Percentiles rank a stretch among this genome's conserved stretches.
phyloP scores from a whole-genome alignment of 2,888 invertebrate species.

The Dascillus cervinus region DNA sequence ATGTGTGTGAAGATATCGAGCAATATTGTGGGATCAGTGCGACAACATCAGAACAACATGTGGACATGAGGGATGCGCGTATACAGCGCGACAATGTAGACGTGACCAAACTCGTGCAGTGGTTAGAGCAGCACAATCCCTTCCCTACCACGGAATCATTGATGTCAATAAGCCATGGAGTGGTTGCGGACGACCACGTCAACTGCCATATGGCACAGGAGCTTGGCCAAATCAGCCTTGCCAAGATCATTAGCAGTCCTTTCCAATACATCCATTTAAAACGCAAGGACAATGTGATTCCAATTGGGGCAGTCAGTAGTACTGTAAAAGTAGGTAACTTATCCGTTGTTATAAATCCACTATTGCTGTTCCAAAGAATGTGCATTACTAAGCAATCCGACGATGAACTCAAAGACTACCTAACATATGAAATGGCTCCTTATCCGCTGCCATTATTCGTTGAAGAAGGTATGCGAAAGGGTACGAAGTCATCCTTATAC shows the following conservation, averaged over 20 bases:
- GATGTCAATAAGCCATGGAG: conserved; percentile 4
- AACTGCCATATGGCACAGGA: conserved; percentile 2
- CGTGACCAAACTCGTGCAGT: conserved; percentile 2
- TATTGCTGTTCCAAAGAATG: conserved; percentile 19
- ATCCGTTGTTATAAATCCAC: conserved; percentile 15
- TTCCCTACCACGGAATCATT: conserved; percentile 1
- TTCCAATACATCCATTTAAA: conserved; percentile 11
- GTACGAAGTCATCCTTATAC: conserved; percentile 15
- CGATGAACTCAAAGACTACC: conserved; percentile 15
- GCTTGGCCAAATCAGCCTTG: conserved; percentile 6
- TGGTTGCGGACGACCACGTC: not conserved
- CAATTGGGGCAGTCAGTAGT: conserved; percentile 7
- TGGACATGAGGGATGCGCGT: conserved; percentile 6
- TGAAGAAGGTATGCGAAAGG: conserved; percentile 19
- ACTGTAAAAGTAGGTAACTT: conserved; percentile 13
- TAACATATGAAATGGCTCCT: conserved; percentile 17
- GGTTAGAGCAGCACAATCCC: conserved; percentile 3
- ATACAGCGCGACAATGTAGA: conserved; percentile 8
- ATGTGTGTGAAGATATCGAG: conserved; percentile 6
- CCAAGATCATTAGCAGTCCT: conserved; percentile 9
- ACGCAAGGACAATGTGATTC: conserved; percentile 8
- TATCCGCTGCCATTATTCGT: conserved; percentile 16
- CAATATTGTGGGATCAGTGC: conserved; percentile 6
- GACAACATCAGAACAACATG: conserved; percentile 8
- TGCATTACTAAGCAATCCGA: conserved; percentile 16